These are phyloP conservation scores for Periplaneta americana DNA, from an alignment of 1,140 invertebrate species.

Conservation along the genomic window DNA sequence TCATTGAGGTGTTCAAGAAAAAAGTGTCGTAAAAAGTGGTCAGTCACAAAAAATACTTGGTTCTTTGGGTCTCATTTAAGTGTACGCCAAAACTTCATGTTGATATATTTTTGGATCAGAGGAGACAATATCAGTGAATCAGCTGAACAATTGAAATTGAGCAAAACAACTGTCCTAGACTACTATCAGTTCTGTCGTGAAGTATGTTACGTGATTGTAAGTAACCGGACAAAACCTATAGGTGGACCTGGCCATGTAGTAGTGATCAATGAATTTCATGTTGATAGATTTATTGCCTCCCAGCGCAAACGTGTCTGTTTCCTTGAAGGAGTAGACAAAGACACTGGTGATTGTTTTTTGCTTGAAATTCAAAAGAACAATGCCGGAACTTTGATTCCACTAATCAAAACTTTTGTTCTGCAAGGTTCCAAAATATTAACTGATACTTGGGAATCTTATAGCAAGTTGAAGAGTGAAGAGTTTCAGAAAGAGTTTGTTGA, in stretches of 20 bases:
- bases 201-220: slow-evolving; percentile 6
- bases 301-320: slow-evolving; percentile 2
- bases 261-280: slow-evolving; percentile 7
- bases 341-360: slow-evolving; percentile 3
- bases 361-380: slow-evolving; percentile 5
- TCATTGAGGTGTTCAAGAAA: slow-evolving; percentile 10
- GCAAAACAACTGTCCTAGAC: slow-evolving; percentile 6
- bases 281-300: slow-evolving; percentile 2
- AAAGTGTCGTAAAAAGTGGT: slow-evolving; percentile 9
- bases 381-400: not conserved
- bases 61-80: slow-evolving; percentile 10
- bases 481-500: slow-evolving; percentile 1
- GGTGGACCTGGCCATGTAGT: slow-evolving; percentile 1
- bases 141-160: slow-evolving; percentile 3
- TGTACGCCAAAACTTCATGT: slow-evolving; percentile 3
- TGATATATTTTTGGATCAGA: slow-evolving; percentile 8
- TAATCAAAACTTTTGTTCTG: not conserved
- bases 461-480: not conserved
- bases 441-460: slow-evolving; percentile 9
- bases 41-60: slow-evolving; percentile 9
- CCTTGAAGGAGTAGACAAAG: slow-evolving; percentile 1
- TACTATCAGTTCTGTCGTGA: slow-evolving; percentile 7
- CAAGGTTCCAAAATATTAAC: slow-evolving; percentile 4
- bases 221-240: slow-evolving; percentile 2
- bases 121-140: slow-evolving; percentile 4